phyloP scores from a whole-genome alignment of 2,113 vertebrate species.

The Orientallactaga bullata region DNA sequence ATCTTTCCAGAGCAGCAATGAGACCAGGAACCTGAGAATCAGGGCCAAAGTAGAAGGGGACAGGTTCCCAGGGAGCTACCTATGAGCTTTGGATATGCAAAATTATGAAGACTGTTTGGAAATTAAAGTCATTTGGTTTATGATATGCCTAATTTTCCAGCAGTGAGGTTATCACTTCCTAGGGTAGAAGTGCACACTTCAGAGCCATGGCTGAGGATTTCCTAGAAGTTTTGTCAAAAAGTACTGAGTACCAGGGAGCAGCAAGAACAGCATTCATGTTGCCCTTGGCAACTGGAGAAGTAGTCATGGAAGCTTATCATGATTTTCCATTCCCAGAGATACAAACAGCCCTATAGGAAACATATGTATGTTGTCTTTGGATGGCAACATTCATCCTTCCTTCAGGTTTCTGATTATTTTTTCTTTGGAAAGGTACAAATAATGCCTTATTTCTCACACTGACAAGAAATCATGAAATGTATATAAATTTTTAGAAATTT shows the following conservation, averaged over 20 bases:
- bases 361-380: constrained; percentile 6
- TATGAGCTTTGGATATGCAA: background rate
- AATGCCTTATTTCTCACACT: background rate
- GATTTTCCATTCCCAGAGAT: background rate
- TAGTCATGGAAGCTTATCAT: background rate
- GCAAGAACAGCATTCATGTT: background rate
- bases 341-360: background rate
- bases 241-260: background rate
- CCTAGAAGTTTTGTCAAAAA: constrained; percentile 23
- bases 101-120: background rate
- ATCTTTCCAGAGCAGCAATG: background rate
- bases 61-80: background rate
- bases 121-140: background rate
- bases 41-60: background rate
- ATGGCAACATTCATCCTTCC: background rate
- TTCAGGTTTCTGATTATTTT: background rate
- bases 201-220: background rate
- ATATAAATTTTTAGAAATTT: constrained; percentile 1
- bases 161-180: background rate
- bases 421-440: constrained; percentile 25
- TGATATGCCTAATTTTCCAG: background rate
- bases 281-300: background rate
- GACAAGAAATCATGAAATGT: constrained; percentile 24
- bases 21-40: background rate
- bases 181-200: background rate